These are phyloP conservation scores for Drosophila dives DNA, from an alignment of 2,888 invertebrate species.

Conservation along the genomic window DNA sequence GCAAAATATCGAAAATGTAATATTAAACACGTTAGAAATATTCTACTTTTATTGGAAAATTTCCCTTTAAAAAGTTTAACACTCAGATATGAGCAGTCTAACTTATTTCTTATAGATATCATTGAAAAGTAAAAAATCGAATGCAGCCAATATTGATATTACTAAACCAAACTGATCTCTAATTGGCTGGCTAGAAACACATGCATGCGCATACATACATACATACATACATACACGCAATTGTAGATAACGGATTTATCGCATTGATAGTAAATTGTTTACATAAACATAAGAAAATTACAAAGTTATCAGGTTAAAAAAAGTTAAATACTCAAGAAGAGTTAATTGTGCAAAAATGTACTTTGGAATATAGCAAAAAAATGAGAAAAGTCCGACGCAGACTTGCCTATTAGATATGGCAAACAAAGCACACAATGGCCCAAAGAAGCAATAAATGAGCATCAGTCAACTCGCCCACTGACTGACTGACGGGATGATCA, in stretches of 20 bases:
- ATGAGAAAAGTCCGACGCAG: too few relatives aligned
- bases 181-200: too few relatives aligned
- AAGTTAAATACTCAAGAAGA: background rate
- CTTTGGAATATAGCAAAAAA: background rate
- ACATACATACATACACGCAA: too few relatives aligned
- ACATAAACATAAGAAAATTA: background rate
- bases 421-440: slow-evolving; percentile 36
- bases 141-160: too few relatives aligned
- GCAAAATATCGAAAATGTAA: background rate
- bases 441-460: slow-evolving; percentile 26
- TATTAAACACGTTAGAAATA: background rate
- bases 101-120: too few relatives aligned
- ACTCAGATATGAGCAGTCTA: too few relatives aligned
- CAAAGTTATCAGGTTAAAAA: background rate
- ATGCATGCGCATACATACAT: too few relatives aligned
- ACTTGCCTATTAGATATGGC: slow-evolving; percentile 17
- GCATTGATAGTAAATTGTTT: background rate
- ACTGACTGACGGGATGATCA: slow-evolving; percentile 30
- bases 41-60: too few relatives aligned
- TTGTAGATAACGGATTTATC: too few relatives aligned
- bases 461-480: background rate
- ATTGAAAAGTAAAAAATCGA: too few relatives aligned
- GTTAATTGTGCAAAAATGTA: background rate
- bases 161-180: too few relatives aligned
- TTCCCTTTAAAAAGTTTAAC: too few relatives aligned